Conservation (phyloP, 92 coral and sea anemone species). For the Palythoa grandis region DNA sequence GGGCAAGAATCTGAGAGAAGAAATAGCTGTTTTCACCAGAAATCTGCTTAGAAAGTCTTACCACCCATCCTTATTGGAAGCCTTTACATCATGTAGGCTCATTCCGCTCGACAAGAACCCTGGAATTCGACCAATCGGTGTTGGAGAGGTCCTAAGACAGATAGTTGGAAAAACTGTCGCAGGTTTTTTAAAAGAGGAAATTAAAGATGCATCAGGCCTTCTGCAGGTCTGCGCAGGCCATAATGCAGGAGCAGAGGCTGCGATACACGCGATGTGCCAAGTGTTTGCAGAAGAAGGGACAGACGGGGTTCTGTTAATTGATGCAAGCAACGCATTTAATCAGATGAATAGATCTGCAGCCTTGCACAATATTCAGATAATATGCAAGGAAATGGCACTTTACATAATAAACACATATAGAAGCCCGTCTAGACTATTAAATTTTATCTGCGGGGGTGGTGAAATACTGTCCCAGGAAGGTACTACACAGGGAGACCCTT, state of each 20-base stretch:
- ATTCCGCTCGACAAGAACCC: conserved; percentile 59
- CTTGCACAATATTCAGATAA: conserved; percentile 55
- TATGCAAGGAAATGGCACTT: conserved; percentile 47
- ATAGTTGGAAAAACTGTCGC: conserved; percentile 41
- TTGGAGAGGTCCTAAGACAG: no score
- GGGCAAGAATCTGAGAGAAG: conserved; percentile 51
- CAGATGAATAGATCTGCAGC: conserved; percentile 43
- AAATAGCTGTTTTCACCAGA: conserved; percentile 43
- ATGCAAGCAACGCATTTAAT: conserved; percentile 39
- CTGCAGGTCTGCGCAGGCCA: conserved; percentile 41
- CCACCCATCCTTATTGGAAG: conserved; percentile 18
- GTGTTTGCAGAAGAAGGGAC: conserved; percentile 35
- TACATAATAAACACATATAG: conserved; percentile 48
- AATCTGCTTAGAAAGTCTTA: conserved; percentile 28
- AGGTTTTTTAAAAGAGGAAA: conserved; percentile 23
- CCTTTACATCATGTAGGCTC: neutral
- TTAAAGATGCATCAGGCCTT: neutral
- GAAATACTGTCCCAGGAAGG: conserved; percentile 59
- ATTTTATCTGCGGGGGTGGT: conserved; percentile 46
- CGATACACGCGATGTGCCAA: no score
- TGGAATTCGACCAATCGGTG: conserved; percentile 56
- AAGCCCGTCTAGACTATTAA: conserved; percentile 52
- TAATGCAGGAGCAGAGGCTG: no score
- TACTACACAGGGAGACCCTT: conserved; percentile 35
- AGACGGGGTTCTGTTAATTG: no score